Evolutionary conservation across 64 coral and sea anemone species (phyloP), one percentile per base, ranked within the genome.

Genomic region (Stichodactyla mertensii): DNA sequence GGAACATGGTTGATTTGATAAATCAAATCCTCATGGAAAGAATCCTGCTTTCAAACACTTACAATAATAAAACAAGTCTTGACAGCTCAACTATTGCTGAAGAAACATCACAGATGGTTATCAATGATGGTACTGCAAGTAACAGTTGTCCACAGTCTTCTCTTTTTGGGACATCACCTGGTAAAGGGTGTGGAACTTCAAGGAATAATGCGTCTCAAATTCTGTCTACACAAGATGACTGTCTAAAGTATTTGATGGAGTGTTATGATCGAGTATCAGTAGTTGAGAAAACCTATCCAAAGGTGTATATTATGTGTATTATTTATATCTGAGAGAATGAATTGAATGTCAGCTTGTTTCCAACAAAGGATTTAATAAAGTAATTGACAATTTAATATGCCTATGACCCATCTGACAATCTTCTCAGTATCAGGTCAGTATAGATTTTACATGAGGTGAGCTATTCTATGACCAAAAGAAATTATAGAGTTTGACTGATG

Each of bases 71-170:
- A 52, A 81, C 53, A 51, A 53, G 51, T 6, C 16, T 61, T 10
- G 83, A 85, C 55, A 85, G 83, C 56, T 85, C 83, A 16, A 87
- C 85, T 3, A 92, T 92, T 71, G 90, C 90, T 16, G 77, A 92
- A 55, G 90, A 92, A 86, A 92, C 90, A 12, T 92, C 90, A 19
- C 90, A 92, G 53, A 92, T 92, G 90, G 90, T 81, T 51, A 92
- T 92, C n/a, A 85, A 92, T 77, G 90, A 92, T 87, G 64, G 15
- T 14, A 85, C 15, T 55, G 51, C 15, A 55, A 18, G 15, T 9
- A 81, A 55, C 52, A 20, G 78, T 81, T 11, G 24, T 74, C 27
- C 69, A 27, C 69, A n/a, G 7, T 26, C 69, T 11, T 27, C 69
- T 28, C 22, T 31, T 31, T 10, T 74, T 31, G 69, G 69, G 23